Evolutionary conservation across 2,113 vertebrate genomes (phyloP).

Genomic region (Fregata magnificens): DNA sequence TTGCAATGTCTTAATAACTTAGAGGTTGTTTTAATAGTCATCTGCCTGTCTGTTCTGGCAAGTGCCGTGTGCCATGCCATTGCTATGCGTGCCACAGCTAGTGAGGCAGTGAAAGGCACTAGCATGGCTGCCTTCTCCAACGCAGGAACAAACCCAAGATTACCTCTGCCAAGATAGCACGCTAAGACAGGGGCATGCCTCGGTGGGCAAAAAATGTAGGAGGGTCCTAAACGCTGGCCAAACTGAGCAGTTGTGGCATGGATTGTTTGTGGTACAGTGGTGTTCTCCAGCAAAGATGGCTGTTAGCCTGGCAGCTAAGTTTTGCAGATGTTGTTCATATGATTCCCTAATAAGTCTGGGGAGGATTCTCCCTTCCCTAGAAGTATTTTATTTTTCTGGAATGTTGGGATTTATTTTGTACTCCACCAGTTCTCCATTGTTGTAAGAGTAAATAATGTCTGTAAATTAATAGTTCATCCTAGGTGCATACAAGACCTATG

Average conservation of each 20-base stretch:
- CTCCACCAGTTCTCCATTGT: neutral
- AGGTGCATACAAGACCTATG: neutral
- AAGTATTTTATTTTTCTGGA: neutral
- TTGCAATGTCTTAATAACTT: neutral
- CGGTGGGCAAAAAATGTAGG: accelerated
- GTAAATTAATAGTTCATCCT: neutral
- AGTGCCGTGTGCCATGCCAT: accelerated
- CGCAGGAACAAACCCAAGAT: neutral
- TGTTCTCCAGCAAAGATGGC: neutral
- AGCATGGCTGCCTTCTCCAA: accelerated
- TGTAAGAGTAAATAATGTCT: neutral
- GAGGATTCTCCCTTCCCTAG: neutral
- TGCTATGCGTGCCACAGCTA: accelerated
- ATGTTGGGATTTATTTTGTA: neutral
- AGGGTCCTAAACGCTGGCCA: neutral
- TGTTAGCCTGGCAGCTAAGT: neutral
- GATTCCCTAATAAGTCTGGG: neutral
- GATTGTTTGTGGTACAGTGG: neutral
- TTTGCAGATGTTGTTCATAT: neutral
- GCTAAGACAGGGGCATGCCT: accelerated
- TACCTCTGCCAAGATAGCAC: neutral
- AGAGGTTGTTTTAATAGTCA: accelerated
- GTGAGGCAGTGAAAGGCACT: neutral
- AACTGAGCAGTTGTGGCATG: neutral
- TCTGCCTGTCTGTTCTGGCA: neutral